phyloP scores from a whole-genome alignment of 2,888 invertebrate genomes.

The Chromoteleia sp. region DNA sequence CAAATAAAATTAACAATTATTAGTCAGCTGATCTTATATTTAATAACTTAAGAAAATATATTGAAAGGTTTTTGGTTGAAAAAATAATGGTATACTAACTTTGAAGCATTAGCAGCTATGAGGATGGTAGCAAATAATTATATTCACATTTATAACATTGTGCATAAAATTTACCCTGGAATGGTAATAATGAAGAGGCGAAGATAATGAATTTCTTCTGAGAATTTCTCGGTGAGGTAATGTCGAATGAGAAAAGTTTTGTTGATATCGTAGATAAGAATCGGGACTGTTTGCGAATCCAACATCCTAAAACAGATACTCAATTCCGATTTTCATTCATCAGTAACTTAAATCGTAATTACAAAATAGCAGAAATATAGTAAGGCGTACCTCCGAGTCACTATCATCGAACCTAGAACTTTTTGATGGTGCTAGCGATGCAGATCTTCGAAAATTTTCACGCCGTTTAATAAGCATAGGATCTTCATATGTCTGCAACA shows the following conservation, averaged over 20 bases:
- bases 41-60: too few species aligned
- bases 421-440: constrained; percentile 75
- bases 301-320: constrained; percentile 81
- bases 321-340: constrained; percentile 68
- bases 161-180: constrained; percentile 79
- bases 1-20: constrained; percentile 21
- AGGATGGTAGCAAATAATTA: background rate
- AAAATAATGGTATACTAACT: background rate
- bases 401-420: constrained; percentile 80
- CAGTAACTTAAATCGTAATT: constrained; percentile 1
- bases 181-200: constrained; percentile 81
- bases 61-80: too few species aligned
- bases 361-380: constrained; percentile 4
- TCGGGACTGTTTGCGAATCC: constrained; percentile 81
- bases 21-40: constrained; percentile 11
- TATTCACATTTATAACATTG: background rate
- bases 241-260: constrained; percentile 56
- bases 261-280: constrained; percentile 73
- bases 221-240: constrained; percentile 74
- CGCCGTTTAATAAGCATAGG: constrained; percentile 72
- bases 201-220: constrained; percentile 80
- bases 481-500: constrained; percentile 86
- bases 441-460: constrained; percentile 74
- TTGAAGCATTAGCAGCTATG: constrained; percentile 18
- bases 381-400: constrained; percentile 81